Conservation (phyloP, 2,797 vertebrate species). For the Chiroxiphia lanceolata region DNA sequence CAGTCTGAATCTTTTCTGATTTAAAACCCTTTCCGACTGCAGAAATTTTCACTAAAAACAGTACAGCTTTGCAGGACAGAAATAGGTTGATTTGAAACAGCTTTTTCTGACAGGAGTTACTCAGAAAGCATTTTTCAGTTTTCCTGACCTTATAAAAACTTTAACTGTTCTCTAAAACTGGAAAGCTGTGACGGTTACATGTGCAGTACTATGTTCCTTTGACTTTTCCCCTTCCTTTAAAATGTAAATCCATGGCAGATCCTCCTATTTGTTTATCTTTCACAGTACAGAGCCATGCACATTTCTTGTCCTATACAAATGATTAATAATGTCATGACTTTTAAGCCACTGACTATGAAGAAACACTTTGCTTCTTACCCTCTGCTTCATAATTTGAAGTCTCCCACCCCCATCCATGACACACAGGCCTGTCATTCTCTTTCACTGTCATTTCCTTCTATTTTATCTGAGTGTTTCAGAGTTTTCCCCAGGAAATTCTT, state of each 20-base stretch:
- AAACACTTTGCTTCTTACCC: slow-evolving; percentile 40
- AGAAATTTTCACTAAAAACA: neutral
- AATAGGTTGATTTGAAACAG: neutral
- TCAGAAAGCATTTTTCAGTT: neutral
- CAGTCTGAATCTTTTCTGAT: neutral
- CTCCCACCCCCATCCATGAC: slow-evolving; percentile 54
- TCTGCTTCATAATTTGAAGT: slow-evolving; percentile 53
- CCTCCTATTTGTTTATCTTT: slow-evolving; percentile 52
- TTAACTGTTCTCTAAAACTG: neutral
- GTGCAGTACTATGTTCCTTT: slow-evolving; percentile 1
- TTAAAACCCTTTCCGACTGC: neutral
- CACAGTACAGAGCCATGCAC: neutral
- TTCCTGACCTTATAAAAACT: neutral
- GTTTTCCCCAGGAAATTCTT: slow-evolving; percentile 76
- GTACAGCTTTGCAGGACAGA: neutral
- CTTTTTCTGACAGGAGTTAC: neutral
- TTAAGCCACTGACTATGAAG: slow-evolving; percentile 20
- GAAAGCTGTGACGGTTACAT: slow-evolving; percentile 8
- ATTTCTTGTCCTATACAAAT: slow-evolving; percentile 35
- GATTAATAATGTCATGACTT: slow-evolving; percentile 60
- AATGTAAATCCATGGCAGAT: slow-evolving; percentile 5
- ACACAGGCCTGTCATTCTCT: slow-evolving; percentile 59
- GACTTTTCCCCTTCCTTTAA: slow-evolving; percentile 54
- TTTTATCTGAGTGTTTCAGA: slow-evolving; percentile 73
- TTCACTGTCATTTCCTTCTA: slow-evolving; percentile 73